These are phyloP conservation scores for Phylloscopus collybita DNA, from an alignment of 2,797 vertebrate species.

Conservation along the genomic window DNA sequence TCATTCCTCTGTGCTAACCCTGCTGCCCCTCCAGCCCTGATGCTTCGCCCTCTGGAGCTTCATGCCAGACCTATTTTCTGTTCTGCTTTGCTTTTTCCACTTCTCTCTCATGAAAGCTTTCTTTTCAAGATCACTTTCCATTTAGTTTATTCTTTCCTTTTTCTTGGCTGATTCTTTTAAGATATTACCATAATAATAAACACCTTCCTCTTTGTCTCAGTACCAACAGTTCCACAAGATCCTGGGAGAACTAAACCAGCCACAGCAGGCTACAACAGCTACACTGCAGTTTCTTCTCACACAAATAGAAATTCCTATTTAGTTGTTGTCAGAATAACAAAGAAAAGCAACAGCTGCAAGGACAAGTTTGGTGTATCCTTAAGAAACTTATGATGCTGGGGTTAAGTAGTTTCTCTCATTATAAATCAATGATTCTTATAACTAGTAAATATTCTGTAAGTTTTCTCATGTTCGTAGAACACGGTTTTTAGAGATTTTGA, in stretches of 20 bases:
- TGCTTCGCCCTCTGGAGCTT: neutral
- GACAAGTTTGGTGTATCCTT: neutral
- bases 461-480: neutral
- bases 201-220: neutral
- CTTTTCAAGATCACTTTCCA: neutral
- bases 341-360: slow-evolving; percentile 1
- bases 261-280: neutral
- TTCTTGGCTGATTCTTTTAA: neutral
- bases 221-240: neutral
- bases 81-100: neutral
- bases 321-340: neutral
- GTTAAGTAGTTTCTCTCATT: neutral
- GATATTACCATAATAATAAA: neutral
- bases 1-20: neutral
- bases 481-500: neutral
- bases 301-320: neutral
- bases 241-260: neutral
- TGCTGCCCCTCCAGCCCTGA: neutral
- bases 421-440: neutral
- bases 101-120: neutral
- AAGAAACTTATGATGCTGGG: neutral
- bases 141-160: neutral
- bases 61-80: neutral
- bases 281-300: neutral
- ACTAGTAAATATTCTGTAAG: neutral